phyloP scores from a whole-genome alignment of 2,113 vertebrate species.

The Amazona guildingii region DNA sequence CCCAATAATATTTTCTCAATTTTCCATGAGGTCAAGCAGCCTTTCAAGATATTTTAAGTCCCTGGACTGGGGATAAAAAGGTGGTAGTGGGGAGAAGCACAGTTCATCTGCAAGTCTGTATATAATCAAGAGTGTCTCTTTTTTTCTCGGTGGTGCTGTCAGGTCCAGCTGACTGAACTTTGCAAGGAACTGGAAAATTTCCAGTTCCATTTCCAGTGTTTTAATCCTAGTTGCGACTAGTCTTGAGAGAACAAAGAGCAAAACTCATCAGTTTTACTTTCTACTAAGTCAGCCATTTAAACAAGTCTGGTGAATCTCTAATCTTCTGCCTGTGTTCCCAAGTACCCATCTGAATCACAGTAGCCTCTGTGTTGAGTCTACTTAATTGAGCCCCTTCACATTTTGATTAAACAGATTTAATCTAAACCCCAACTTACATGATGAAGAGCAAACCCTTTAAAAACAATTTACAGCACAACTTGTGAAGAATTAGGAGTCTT shows the following conservation, averaged over 20 bases:
- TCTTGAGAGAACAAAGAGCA: slow-evolving; percentile 24
- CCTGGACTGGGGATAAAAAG: background rate
- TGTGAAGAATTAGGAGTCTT: background rate
- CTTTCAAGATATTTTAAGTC: background rate
- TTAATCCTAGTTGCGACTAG: slow-evolving; percentile 6
- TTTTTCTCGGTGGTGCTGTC: background rate
- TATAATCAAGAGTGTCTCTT: background rate
- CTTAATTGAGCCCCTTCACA: background rate
- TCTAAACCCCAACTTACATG: background rate
- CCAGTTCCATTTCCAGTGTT: background rate
- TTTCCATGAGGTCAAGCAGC: slow-evolving; percentile 40
- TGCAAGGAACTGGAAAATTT: background rate
- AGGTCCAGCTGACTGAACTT: slow-evolving; percentile 8
- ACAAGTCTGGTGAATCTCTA: slow-evolving; percentile 28
- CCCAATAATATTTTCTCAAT: background rate
- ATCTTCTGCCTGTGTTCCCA: slow-evolving; percentile 23
- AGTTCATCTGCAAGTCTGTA: background rate
- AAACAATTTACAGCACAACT: slow-evolving; percentile 17
- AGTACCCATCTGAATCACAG: slow-evolving; percentile 42
- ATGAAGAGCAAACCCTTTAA: slow-evolving; percentile 24
- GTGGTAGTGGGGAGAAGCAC: background rate
- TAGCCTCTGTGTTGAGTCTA: slow-evolving; percentile 20
- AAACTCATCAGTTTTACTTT: slow-evolving; percentile 54
- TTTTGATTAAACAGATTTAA: slow-evolving; percentile 37
- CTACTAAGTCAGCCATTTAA: slow-evolving; percentile 40